Conservation (phyloP, 2,113 vertebrate genomes). For the Australoheros scitulus region DNA sequence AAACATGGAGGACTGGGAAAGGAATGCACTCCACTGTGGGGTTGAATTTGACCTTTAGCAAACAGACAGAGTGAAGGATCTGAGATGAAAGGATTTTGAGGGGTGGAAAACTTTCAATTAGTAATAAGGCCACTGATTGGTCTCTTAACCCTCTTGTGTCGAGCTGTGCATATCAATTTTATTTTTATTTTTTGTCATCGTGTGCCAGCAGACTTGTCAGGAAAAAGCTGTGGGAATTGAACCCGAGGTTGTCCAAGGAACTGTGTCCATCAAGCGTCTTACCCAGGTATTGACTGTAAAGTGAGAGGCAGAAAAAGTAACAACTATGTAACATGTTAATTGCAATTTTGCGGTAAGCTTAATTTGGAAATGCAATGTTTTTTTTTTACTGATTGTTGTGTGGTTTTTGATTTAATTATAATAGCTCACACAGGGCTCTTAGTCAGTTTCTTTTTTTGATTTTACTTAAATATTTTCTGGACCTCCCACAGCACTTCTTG, state of each 20-base stretch:
- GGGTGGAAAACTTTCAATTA: conserved; percentile 71
- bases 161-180: conserved; percentile 28
- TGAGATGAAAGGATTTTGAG: conserved; percentile 72
- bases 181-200: conserved; percentile 27
- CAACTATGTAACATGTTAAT: background rate
- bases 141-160: conserved; percentile 41
- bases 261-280: conserved; percentile 78
- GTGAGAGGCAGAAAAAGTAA: background rate
- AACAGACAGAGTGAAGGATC: conserved; percentile 54
- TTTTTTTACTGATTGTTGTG: background rate
- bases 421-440: background rate
- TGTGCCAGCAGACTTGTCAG: conserved; percentile 44
- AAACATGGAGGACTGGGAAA: conserved; percentile 21
- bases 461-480: background rate
- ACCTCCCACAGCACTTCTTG: conserved; percentile 79
- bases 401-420: background rate
- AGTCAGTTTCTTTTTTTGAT: background rate
- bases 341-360: background rate
- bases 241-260: conserved; percentile 58
- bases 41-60: conserved; percentile 67
- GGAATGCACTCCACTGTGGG: conserved; percentile 10
- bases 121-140: conserved; percentile 77
- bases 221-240: conserved; percentile 31
- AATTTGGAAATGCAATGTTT: background rate
- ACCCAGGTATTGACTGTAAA: conserved; percentile 81